phyloP scores from a whole-genome alignment of 2,797 vertebrate genomes.

The Labroides dimidiatus region DNA sequence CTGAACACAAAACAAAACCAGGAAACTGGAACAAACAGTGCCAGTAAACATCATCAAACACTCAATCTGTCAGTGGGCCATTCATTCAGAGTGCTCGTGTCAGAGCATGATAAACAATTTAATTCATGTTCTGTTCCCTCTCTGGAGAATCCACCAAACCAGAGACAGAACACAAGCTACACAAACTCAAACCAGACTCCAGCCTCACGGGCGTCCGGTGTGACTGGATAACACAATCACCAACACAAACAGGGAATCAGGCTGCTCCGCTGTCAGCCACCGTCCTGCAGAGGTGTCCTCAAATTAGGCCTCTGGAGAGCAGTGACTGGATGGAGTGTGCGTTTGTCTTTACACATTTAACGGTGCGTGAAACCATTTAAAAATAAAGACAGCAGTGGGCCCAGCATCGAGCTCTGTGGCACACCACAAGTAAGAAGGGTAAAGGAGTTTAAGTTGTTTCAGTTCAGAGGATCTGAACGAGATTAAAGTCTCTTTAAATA shows the following conservation, averaged over 20 bases:
- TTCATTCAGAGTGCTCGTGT: background rate
- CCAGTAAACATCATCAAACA: background rate
- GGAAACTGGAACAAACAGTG: background rate
- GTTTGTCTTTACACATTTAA: too few species aligned
- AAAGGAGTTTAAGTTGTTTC: background rate
- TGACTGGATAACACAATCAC: background rate
- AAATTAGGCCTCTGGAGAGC: background rate
- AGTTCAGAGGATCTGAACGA: background rate
- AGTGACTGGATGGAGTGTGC: background rate
- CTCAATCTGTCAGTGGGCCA: background rate
- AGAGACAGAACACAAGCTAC: background rate
- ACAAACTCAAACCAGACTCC: conserved; percentile 7
- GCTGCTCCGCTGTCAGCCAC: background rate
- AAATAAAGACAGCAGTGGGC: conserved; percentile 3
- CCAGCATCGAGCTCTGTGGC: conserved; percentile 8
- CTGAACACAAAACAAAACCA: background rate
- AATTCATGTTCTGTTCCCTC: background rate
- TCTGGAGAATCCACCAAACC: background rate
- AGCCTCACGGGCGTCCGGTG: background rate
- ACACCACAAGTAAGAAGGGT: background rate
- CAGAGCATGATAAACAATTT: background rate
- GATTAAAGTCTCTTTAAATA: background rate
- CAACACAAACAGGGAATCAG: background rate
- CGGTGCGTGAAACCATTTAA: background rate
- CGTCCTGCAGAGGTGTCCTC: background rate